These are phyloP conservation scores for Drosophila prostipennis DNA, from an alignment of 2,888 invertebrate genomes.

Conservation along the genomic window DNA sequence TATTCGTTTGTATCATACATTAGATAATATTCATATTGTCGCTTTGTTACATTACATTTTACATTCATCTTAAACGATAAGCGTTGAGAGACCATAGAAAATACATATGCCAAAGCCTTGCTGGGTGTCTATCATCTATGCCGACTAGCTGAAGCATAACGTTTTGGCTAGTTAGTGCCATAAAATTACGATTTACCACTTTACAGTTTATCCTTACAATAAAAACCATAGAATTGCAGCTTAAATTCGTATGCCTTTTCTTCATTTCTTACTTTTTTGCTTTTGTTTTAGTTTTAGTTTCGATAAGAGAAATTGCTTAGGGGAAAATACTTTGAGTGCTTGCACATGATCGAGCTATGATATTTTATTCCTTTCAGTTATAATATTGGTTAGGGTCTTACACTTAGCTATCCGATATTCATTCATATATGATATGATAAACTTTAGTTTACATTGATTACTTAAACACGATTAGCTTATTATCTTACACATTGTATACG, in stretches of 20 bases:
- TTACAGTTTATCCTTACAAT: conserved; percentile 45
- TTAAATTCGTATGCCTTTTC: conserved; percentile 73
- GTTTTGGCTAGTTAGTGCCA: conserved; percentile 48
- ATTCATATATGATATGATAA: conserved; percentile 70
- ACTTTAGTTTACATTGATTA: conserved; percentile 58
- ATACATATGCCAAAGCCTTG: conserved; percentile 68
- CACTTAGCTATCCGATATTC: conserved; percentile 47
- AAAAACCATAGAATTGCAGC: conserved; percentile 76
- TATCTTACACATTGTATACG: conserved; percentile 77
- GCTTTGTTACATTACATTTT: conserved; percentile 78
- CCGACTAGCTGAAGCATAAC: conserved; percentile 77
- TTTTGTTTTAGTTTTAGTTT: conserved; percentile 24
- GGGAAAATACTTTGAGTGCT: conserved; percentile 47
- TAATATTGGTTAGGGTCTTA: conserved; percentile 46
- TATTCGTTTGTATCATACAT: conserved; percentile 67
- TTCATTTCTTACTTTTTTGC: conserved; percentile 10
- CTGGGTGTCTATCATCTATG: conserved; percentile 49
- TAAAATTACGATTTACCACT: conserved; percentile 31
- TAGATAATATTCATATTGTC: conserved; percentile 70
- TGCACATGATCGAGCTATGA: conserved; percentile 47
- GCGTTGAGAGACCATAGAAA: conserved; percentile 65
- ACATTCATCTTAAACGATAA: conserved; percentile 64
- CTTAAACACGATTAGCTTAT: conserved; percentile 56
- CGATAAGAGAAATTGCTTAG: conserved; percentile 36
- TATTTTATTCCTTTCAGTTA: conserved; percentile 44